A percentile compares a stretch with the other conserved stretches of the same genome.
phyloP scores from a whole-genome alignment of 1,140 invertebrate genomes.

The Papilio polytes region DNA sequence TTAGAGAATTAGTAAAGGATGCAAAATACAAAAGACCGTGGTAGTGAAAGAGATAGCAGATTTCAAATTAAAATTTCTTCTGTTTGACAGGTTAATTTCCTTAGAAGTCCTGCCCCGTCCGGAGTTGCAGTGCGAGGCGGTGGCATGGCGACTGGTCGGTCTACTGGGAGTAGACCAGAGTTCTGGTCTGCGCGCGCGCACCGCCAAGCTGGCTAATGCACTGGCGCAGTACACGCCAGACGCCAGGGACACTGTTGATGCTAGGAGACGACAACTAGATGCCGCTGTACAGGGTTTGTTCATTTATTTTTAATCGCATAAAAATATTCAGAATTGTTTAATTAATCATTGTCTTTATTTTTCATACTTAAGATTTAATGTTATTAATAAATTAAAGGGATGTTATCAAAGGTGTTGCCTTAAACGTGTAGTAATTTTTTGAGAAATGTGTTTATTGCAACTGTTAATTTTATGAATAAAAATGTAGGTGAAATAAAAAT shows the following conservation, averaged over 20 bases:
- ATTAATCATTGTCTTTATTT: too few relatives aligned
- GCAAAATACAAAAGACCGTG: not conserved
- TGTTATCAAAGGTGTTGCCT: not conserved
- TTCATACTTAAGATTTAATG: too few relatives aligned
- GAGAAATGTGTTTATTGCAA: not conserved
- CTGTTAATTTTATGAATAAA: not conserved
- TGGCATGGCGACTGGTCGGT: conserved; percentile 92
- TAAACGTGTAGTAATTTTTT: not conserved
- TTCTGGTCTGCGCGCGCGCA: conserved; percentile 84
- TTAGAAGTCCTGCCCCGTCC: conserved; percentile 85
- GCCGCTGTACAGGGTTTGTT: conserved; percentile 89
- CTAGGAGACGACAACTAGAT: conserved; percentile 89
- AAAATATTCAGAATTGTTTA: too few relatives aligned
- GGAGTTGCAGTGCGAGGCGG: conserved; percentile 89
- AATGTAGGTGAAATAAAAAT: not conserved
- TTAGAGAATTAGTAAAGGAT: not conserved
- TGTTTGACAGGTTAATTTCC: conserved; percentile 80
- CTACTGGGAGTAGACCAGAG: conserved; percentile 90
- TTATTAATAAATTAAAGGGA: too few relatives aligned
- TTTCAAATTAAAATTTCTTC: conserved; percentile 9
- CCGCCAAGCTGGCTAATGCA: conserved; percentile 81
- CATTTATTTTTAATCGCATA: not conserved
- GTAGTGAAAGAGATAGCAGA: not conserved
- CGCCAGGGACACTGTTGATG: conserved; percentile 84
- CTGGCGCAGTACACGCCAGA: conserved; percentile 85